Conservation (phyloP, 2,797 vertebrate species). For the Pyrocephalus nanus region DNA sequence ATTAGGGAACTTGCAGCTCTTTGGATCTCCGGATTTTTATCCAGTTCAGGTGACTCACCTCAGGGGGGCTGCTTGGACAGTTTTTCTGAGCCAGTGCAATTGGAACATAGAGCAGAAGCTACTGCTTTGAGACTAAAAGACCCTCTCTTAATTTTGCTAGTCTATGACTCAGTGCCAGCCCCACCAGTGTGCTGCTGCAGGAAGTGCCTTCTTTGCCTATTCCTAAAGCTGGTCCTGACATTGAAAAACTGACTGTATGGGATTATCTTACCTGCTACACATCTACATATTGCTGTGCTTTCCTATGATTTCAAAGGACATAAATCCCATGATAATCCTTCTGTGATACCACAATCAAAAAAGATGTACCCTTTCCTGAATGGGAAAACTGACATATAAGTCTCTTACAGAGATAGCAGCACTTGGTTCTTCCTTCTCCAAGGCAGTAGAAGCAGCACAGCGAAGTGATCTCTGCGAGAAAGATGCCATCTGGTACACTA, state of each 20-base stretch:
- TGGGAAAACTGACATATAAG: background rate
- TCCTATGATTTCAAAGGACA: background rate
- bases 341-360: background rate
- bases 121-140: background rate
- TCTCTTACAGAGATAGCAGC: background rate
- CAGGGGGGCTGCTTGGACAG: background rate
- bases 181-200: background rate
- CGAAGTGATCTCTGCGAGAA: conserved; percentile 47
- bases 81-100: background rate
- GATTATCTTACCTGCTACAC: background rate
- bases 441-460: conserved; percentile 20
- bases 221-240: background rate
- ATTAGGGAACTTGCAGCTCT: background rate
- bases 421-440: conserved; percentile 23
- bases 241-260: background rate
- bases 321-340: background rate
- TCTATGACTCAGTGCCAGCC: background rate
- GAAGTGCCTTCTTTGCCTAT: background rate
- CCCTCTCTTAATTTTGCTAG: background rate
- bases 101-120: background rate
- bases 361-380: background rate
- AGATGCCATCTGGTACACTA: conserved; percentile 59
- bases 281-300: background rate
- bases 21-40: background rate
- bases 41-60: background rate